Evolutionary conservation across 1,140 invertebrate genomes (phyloP), one percentile per base, ranked within the genome.

Genomic region (Drosophila malerkotliana): DNA sequence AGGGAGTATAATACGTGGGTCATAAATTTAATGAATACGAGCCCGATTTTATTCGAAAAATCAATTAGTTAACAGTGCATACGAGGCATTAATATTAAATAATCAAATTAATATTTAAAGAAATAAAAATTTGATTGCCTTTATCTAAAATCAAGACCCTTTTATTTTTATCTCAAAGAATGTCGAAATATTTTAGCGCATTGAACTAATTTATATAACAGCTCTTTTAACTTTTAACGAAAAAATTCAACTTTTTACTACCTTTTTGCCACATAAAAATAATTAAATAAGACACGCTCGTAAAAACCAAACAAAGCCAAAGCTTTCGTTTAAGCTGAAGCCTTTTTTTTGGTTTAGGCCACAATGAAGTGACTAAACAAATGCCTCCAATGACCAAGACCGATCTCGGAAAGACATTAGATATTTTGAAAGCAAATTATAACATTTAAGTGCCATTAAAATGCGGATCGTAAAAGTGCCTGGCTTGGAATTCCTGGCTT

Each of bases 401-500:
- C 59, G 76, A 67, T 57, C 10, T 15, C 26, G 49, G 44, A 30
- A 39, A 53, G 54, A 32, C 68, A 71, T 87, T 78, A 87, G 79
- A 85, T 72, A 79, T 85, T 87, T 87, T 64, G 52, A 87, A 76
- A 87, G 83, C 61, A 78, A 85, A 88, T 87, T 81, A 87, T 87
- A 81, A 81, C 81, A 87, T 85, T 81, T 78, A 78, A 61, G 55
- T 53, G 51, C 45, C 60, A 77, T 66, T 74, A 62, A 87, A 77
- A 80, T 55, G 55, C 54, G 34, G 71, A 69, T 69, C 71, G 72
- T 78, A 71, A 85, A 72, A 30, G 56, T 59, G 53, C 45, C 47
- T 6, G 44, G 52, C 34, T 12, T 55, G 56, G 28, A 66, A 69
- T 72, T 59, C 60, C 52, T 18, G 41, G 9, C 39, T 26, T 4